Conservation (phyloP, 30 jellyfish, hydroid and myxozoan species). For the Nemopilema nomurai region DNA sequence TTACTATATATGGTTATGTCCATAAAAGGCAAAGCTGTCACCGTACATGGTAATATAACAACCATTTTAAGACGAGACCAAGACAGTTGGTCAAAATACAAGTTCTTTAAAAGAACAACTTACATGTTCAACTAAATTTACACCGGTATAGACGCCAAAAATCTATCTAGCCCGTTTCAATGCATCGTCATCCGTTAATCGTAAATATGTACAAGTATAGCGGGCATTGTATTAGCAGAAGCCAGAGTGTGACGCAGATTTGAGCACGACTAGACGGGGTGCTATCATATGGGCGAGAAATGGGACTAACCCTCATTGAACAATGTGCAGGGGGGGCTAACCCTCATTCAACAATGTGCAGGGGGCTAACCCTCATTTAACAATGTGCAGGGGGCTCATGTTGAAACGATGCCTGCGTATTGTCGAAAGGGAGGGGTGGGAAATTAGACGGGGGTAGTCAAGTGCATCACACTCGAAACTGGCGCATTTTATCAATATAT, state of each 20-base stretch:
- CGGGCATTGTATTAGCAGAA: too few relatives aligned
- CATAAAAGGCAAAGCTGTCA: background rate
- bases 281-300: too few relatives aligned
- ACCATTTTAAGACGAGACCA: conserved; percentile 41
- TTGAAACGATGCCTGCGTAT: too few relatives aligned
- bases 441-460: too few relatives aligned
- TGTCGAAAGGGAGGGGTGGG: too few relatives aligned
- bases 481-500: background rate
- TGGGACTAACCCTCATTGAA: too few relatives aligned
- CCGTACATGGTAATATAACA: conserved; percentile 17
- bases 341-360: too few relatives aligned
- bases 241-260: too few relatives aligned
- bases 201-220: background rate
- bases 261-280: too few relatives aligned
- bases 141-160: conserved; percentile 22
- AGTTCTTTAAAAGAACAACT: conserved; percentile 54
- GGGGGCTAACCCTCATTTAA: too few relatives aligned
- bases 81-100: conserved; percentile 32
- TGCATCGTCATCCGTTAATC: background rate
- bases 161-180: conserved; percentile 13
- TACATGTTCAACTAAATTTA: conserved; percentile 21
- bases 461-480: background rate
- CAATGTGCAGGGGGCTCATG: too few relatives aligned
- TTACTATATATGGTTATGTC: background rate
- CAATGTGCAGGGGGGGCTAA: too few relatives aligned